A percentile compares a stretch with the other conserved stretches of the same genome.
phyloP scores from a whole-genome alignment of 2,113 vertebrate genomes.

The Strix uralensis region DNA sequence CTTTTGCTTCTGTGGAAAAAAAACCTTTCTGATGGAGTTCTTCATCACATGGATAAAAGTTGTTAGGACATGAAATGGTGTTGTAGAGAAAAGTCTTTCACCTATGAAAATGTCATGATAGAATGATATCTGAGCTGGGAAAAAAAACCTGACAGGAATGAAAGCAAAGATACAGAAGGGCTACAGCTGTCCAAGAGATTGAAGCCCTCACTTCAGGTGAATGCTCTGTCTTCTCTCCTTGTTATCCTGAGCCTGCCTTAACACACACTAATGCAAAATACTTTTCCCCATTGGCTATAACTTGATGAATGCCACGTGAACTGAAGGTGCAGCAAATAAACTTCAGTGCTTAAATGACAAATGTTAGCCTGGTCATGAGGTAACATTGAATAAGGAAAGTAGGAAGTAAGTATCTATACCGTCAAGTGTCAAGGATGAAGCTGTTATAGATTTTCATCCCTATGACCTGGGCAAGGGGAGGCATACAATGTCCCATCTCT shows the following conservation, averaged over 20 bases:
- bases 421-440: background rate
- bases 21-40: background rate
- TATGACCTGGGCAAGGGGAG: background rate
- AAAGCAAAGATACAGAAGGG: background rate
- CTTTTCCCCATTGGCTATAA: too few relatives aligned
- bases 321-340: too few relatives aligned
- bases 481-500: background rate
- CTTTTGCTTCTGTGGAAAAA: too few relatives aligned
- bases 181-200: too few relatives aligned
- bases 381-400: background rate
- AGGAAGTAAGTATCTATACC: background rate
- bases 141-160: background rate
- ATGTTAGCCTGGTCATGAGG: background rate
- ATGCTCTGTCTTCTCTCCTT: too few relatives aligned
- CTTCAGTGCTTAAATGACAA: too few relatives aligned
- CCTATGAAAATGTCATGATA: background rate
- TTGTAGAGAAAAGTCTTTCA: background rate
- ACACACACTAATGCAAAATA: too few relatives aligned
- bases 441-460: background rate
- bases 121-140: background rate
- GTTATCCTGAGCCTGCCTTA: too few relatives aligned
- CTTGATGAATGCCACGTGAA: too few relatives aligned
- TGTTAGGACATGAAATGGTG: background rate
- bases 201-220: too few relatives aligned
- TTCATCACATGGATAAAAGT: background rate